These are phyloP conservation scores for Pardalotus punctatus DNA, from an alignment of 2,113 vertebrate species.

Conservation along the genomic window DNA sequence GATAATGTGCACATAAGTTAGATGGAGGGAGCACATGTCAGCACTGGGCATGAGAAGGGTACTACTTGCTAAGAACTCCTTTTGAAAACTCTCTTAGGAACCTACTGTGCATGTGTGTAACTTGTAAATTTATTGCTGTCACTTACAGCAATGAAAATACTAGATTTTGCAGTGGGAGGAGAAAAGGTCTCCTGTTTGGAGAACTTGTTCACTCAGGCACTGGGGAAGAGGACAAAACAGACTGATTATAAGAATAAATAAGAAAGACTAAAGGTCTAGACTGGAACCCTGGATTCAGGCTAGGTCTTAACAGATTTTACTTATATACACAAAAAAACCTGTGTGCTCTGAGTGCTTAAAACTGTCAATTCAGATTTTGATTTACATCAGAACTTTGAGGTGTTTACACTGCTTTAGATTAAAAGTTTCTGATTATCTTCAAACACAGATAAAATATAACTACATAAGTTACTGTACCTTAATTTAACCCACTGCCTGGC, in stretches of 20 bases:
- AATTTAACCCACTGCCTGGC: background rate
- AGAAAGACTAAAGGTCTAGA: background rate
- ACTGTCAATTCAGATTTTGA: background rate
- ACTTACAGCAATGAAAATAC: background rate
- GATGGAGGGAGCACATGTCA: background rate
- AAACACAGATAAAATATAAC: background rate
- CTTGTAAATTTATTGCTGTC: background rate
- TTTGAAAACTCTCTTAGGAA: background rate
- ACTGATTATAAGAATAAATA: background rate
- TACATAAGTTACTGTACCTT: background rate
- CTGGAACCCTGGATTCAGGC: background rate
- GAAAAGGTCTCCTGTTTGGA: background rate
- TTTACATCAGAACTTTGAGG: background rate
- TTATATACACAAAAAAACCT: background rate
- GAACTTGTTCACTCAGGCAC: background rate
- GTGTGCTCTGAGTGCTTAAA: background rate
- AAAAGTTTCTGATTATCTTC: background rate
- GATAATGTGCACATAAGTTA: background rate
- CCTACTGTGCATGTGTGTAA: background rate
- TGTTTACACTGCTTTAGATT: background rate
- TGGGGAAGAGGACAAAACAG: background rate
- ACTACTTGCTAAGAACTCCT: background rate
- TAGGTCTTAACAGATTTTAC: background rate
- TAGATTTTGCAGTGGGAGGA: background rate
- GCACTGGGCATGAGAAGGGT: rapidly evolving